phyloP scores from a whole-genome alignment of 2,113 vertebrate genomes.

The Australoheros scitulus region DNA sequence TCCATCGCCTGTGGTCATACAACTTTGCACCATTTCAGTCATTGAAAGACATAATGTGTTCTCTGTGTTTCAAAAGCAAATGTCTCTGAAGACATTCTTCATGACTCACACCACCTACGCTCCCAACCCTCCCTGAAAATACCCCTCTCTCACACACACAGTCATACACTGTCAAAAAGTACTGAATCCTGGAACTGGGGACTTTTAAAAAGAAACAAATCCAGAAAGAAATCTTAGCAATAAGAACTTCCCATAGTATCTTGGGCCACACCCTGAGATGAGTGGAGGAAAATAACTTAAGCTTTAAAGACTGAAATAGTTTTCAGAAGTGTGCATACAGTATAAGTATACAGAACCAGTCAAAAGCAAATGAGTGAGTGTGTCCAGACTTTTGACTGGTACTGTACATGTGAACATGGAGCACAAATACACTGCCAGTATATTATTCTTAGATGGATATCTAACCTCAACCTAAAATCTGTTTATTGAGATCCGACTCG shows the following conservation, averaged over 20 bases:
- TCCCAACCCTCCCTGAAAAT: slow-evolving; percentile 50
- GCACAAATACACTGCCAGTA: neutral
- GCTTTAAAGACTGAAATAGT: slow-evolving; percentile 29
- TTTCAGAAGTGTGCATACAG: slow-evolving; percentile 3
- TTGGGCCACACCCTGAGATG: slow-evolving; percentile 60
- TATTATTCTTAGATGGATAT: neutral
- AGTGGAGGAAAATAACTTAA: slow-evolving; percentile 12
- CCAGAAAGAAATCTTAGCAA: slow-evolving; percentile 51
- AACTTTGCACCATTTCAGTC: slow-evolving; percentile 37
- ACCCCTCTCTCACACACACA: slow-evolving; percentile 41
- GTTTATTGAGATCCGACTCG: neutral
- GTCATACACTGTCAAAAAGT: slow-evolving; percentile 55
- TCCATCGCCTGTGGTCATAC: slow-evolving; percentile 35
- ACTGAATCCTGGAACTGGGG: slow-evolving; percentile 45
- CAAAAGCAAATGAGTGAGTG: too few species aligned
- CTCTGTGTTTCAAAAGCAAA: slow-evolving; percentile 59
- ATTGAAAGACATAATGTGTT: slow-evolving; percentile 62
- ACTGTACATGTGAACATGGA: neutral
- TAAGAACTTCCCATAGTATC: slow-evolving; percentile 45
- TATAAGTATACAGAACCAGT: neutral
- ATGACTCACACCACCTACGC: slow-evolving; percentile 77
- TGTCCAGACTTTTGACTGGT: neutral
- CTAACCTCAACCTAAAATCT: neutral
- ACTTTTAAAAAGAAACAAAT: slow-evolving; percentile 45
- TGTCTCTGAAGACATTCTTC: slow-evolving; percentile 64